These are phyloP conservation scores for Heteromormyrus szaboi DNA, from an alignment of 2,797 vertebrate genomes.

Conservation along the genomic window DNA sequence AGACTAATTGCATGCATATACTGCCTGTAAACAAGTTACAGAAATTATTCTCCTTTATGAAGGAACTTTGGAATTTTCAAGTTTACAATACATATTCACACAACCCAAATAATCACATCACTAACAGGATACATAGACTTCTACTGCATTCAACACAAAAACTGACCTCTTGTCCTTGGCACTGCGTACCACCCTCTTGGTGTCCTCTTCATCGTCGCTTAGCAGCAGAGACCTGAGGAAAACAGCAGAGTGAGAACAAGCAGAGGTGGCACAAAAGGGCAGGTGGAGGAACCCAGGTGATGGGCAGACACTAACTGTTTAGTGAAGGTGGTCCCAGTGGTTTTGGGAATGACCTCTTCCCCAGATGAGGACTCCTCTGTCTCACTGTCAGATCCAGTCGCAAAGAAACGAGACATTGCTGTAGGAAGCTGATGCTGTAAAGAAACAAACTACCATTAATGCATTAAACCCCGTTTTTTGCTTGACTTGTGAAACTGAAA, in stretches of 20 bases:
- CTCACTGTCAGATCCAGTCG: constrained; percentile 88
- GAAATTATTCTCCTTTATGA: background rate
- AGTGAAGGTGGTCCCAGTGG: constrained; percentile 67
- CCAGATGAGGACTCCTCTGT: constrained; percentile 81
- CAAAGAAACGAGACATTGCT: constrained; percentile 85
- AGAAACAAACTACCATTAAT: background rate
- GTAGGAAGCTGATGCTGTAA: constrained; percentile 36
- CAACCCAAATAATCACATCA: background rate
- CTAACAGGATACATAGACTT: background rate
- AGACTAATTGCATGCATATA: background rate
- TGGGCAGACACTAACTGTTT: constrained; percentile 69
- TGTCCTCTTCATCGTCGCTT: constrained; percentile 89
- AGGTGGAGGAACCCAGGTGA: too few relatives aligned
- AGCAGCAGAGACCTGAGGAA: constrained; percentile 66
- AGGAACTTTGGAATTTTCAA: background rate
- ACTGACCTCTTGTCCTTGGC: constrained; percentile 84
- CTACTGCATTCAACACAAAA: background rate
- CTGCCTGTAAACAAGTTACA: background rate
- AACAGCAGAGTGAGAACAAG: constrained; percentile 16
- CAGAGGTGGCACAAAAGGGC: background rate
- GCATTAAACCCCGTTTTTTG: background rate
- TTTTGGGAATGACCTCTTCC: constrained; percentile 75
- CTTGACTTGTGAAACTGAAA: background rate
- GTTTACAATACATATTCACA: background rate
- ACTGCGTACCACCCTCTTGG: constrained; percentile 84